phyloP scores from a whole-genome alignment of 1,140 invertebrate genomes.

The Acromyrmex heyeri region DNA sequence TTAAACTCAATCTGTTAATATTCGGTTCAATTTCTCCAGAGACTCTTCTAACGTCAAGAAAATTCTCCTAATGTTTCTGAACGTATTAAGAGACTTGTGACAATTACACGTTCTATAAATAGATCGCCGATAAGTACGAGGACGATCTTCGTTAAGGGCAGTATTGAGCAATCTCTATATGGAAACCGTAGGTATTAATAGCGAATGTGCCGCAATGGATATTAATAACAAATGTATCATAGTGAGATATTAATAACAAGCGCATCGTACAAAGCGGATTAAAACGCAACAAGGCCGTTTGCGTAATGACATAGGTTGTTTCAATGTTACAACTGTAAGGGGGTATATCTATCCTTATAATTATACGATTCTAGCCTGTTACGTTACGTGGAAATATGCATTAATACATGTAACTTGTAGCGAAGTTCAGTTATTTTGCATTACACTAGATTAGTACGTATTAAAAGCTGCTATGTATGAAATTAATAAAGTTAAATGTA shows the following conservation, averaged over 20 bases:
- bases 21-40: neutral
- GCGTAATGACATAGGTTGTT: slow-evolving; percentile 39
- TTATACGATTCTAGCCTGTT: neutral
- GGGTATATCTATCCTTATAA: neutral
- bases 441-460: no score
- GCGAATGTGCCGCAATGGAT: slow-evolving; percentile 34
- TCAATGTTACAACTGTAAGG: slow-evolving; percentile 38
- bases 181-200: slow-evolving; percentile 51
- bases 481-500: no score
- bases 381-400: neutral
- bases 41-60: neutral
- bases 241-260: slow-evolving; percentile 55
- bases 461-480: no score
- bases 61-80: neutral
- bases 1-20: neutral
- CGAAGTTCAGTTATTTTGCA: no score
- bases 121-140: neutral
- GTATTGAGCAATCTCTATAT: slow-evolving; percentile 49
- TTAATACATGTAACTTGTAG: neutral
- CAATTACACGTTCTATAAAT: slow-evolving; percentile 9
- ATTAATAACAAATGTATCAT: slow-evolving; percentile 59
- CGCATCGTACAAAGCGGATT: slow-evolving; percentile 45
- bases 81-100: neutral
- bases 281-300: slow-evolving; percentile 54
- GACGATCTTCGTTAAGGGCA: slow-evolving; percentile 33